A percentile compares a stretch with the other conserved stretches of the same genome.
phyloP scores from a whole-genome alignment of 2,888 invertebrate genomes.

The Drosophila lutescens region DNA sequence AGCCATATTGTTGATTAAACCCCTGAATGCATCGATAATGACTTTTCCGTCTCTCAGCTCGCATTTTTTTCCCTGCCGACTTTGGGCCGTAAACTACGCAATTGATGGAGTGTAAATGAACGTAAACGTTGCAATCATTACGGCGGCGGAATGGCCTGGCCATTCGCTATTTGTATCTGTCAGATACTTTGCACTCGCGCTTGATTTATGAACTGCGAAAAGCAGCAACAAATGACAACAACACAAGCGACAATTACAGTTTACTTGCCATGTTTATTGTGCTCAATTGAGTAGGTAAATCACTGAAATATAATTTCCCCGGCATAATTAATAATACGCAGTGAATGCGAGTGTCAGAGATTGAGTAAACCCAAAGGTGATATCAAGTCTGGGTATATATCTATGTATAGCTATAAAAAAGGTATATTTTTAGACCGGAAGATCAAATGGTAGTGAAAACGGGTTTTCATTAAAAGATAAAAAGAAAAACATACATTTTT shows the following conservation, averaged over 20 bases:
- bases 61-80: not conserved
- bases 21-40: conserved; percentile 30
- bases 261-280: conserved; percentile 53
- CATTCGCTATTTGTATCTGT: conserved; percentile 76
- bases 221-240: conserved; percentile 24
- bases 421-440: too few species aligned
- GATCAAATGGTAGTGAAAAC: too few species aligned
- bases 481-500: too few species aligned
- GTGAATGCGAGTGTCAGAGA: conserved; percentile 21
- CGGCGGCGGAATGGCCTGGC: conserved; percentile 16
- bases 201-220: conserved; percentile 72
- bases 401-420: too few species aligned
- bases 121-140: conserved; percentile 69
- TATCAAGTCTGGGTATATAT: not conserved
- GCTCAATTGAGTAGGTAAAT: conserved; percentile 54
- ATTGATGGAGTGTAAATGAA: conserved; percentile 75
- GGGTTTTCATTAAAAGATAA: too few species aligned
- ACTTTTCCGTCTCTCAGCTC: conserved; percentile 14
- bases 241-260: conserved; percentile 39
- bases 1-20: conserved; percentile 18
- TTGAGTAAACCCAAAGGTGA: not conserved
- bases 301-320: conserved; percentile 47
- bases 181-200: conserved; percentile 66
- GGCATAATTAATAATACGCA: conserved; percentile 58
- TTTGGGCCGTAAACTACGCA: conserved; percentile 68